A percentile compares a stretch with the other conserved stretches of the same genome.
phyloP scores from a whole-genome alignment of 2,888 invertebrate species.

The Rotaria sp. region DNA sequence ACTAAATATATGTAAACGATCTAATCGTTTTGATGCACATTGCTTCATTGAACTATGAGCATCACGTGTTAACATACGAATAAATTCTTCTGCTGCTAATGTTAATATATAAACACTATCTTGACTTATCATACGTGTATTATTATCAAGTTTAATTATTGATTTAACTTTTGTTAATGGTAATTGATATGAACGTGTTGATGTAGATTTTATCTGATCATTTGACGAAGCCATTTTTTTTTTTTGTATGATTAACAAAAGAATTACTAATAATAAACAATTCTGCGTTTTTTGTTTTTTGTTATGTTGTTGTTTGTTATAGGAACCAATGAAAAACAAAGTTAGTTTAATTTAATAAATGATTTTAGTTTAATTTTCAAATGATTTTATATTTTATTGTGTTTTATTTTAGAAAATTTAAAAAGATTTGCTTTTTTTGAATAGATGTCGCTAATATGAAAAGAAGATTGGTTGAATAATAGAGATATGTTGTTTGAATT shows the following conservation, averaged over 20 bases:
- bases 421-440: not conserved
- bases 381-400: not conserved
- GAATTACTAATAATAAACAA: slow-evolving; percentile 5
- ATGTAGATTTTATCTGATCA: not conserved
- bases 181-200: not conserved
- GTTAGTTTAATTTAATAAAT: not conserved
- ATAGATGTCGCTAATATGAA: not conserved
- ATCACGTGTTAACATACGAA: slow-evolving; percentile 8
- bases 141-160: not conserved
- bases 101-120: slow-evolving; percentile 19
- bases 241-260: not conserved
- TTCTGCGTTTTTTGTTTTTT: not conserved
- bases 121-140: slow-evolving; percentile 18
- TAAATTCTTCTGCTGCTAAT: slow-evolving; percentile 5
- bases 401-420: not conserved
- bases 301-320: not conserved
- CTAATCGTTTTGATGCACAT: not conserved
- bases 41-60: slow-evolving; percentile 7
- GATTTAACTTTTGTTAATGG: slow-evolving; percentile 15
- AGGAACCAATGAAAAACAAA: not conserved
- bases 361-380: not conserved
- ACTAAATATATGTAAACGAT: slow-evolving; percentile 27
- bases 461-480: not conserved
- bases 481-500: not conserved
- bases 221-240: not conserved